A percentile compares a stretch with the other conserved stretches of the same genome.
These are phyloP conservation scores for Hartigia nigra DNA, from an alignment of 2,888 invertebrate genomes.

Conservation along the genomic window DNA sequence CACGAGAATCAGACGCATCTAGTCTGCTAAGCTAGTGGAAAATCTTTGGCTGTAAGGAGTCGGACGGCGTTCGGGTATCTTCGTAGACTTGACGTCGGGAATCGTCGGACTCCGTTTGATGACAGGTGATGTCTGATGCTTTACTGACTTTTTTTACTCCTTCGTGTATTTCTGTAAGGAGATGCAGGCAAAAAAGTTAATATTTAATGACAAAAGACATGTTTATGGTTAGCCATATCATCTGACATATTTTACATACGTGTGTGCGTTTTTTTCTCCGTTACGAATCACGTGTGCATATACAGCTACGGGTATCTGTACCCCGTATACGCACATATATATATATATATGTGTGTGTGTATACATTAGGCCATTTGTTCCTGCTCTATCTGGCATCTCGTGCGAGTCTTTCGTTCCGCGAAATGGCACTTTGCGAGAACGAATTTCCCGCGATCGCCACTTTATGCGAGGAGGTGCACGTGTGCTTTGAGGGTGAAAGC, in stretches of 20 bases:
- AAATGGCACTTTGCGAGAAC: slow-evolving; percentile 43
- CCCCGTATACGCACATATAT: background rate
- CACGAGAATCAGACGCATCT: background rate
- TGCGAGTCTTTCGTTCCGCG: slow-evolving; percentile 39
- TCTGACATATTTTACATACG: background rate
- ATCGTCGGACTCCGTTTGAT: background rate
- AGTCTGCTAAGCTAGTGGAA: background rate
- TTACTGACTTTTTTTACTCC: background rate
- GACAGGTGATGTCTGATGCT: background rate
- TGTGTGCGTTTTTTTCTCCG: background rate
- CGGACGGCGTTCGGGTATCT: background rate
- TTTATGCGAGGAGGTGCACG: slow-evolving; percentile 23
- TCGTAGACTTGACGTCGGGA: background rate
- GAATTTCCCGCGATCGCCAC: slow-evolving; percentile 41
- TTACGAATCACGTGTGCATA: background rate
- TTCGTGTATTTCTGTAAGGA: background rate
- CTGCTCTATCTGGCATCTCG: slow-evolving; percentile 44
- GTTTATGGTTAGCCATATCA: background rate
- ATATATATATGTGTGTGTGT: background rate
- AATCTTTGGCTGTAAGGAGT: background rate
- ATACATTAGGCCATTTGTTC: slow-evolving; percentile 43
- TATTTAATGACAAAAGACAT: background rate
- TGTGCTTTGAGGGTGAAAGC: slow-evolving; percentile 22
- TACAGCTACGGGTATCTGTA: background rate
- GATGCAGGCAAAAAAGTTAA: background rate